Base-by-base conservation (phyloP, 2,797 vertebrate species). In the Mormyrus proboscirostris region DNA sequence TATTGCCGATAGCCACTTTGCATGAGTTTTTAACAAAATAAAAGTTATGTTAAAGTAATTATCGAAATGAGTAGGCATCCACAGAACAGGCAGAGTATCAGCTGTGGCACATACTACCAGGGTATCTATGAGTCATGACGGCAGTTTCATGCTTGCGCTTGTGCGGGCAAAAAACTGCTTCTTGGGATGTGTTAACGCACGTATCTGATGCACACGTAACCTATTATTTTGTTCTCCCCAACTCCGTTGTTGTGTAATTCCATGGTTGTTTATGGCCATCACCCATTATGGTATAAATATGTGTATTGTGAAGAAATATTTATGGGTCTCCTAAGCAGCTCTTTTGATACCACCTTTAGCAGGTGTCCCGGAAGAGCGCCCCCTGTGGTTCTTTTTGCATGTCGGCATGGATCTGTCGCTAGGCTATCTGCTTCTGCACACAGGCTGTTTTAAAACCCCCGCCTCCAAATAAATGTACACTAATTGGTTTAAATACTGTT, bases 381-480 rank as follows among this genome's bases (percentile, higher is more conserved):
- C 94, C 87, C 94, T 97, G 89, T 88, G 93, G 62, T 98, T 98
- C 94, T 98, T 96, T 76, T 89, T 95, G 2, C 50, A 90, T 55
- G 0, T 92, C 0, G 96, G 97, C 0, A 84, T 96, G n/a, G 92
- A 91, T 3, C 93, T 99, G 89, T 91, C 97, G 87, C 90, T 97
- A 1, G 86, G 96, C 4, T 91, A 97, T 22, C 88, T 97, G 88
- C 44, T 94, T 6, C 90, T 97, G 90, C 94, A 98, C 5, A 91
- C 92, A 38, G 69, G 12, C 1, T 73, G 29, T 38, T 73, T 73
- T 73, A 38, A 69, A 73, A 5, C 25, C 65, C 29, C 4, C 29
- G 4, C 65, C 12, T 29, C 29, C 65, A 73, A 6, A 73, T 14
- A 16, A 38, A 14, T 33, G 12, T 73, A 33, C 62, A 29, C 62